phyloP scores from a whole-genome alignment of 1,140 invertebrate species.

The Chelonus insularis region DNA sequence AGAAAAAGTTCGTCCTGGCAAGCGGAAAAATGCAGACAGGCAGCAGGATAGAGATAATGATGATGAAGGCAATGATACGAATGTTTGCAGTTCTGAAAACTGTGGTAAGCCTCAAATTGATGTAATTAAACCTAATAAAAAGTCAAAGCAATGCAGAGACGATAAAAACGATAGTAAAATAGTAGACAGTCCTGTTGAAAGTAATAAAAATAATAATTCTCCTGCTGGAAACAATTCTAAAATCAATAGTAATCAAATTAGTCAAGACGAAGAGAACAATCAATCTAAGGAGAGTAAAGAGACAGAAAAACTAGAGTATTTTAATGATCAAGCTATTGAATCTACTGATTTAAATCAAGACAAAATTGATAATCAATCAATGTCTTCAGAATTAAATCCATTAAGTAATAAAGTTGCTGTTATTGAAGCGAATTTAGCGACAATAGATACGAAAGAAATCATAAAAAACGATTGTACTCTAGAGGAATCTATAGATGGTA shows the following conservation, averaged over 20 bases:
- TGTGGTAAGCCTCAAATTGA: constrained; percentile 7
- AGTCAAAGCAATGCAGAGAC: constrained; percentile 3
- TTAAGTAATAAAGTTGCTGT: too few species aligned
- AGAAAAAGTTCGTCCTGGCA: constrained; percentile 24
- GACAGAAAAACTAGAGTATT: neutral
- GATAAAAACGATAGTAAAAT: constrained; percentile 24
- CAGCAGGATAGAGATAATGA: constrained; percentile 9
- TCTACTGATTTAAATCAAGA: neutral
- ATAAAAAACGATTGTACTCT: too few species aligned
- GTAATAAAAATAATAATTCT: neutral
- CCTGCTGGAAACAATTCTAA: too few species aligned
- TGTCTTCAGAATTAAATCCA: too few species aligned
- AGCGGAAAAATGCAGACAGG: constrained; percentile 33
- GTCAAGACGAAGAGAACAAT: too few species aligned
- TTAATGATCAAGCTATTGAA: neutral
- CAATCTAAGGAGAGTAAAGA: too few species aligned
- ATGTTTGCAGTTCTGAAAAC: constrained; percentile 9
- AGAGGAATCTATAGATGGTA: too few species aligned
- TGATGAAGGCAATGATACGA: neutral
- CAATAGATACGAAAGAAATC: neutral
- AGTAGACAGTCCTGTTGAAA: constrained; percentile 12
- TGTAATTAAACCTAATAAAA: constrained; percentile 19
- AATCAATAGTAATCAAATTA: too few species aligned
- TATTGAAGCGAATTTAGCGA: neutral
- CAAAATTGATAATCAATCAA: neutral